These are phyloP conservation scores for Thaleichthys pacificus DNA, from an alignment of 2,797 vertebrate species.

Conservation along the genomic window DNA sequence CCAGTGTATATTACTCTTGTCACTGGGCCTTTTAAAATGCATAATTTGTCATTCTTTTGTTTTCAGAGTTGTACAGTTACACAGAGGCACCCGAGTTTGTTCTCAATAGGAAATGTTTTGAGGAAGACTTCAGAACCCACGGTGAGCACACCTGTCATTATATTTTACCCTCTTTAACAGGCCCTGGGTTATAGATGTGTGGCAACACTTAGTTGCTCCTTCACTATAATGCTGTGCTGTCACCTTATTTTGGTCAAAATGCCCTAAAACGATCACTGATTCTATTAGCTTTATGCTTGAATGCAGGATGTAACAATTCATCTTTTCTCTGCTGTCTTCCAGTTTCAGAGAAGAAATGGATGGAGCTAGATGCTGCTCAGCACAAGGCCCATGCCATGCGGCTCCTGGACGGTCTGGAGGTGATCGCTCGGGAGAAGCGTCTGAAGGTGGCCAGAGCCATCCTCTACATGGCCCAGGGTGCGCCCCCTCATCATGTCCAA, in stretches of 20 bases:
- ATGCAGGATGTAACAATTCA: neutral
- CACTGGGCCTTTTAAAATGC: neutral
- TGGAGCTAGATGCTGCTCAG: slow-evolving; percentile 83
- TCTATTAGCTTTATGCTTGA: too few relatives aligned
- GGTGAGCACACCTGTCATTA: slow-evolving; percentile 65
- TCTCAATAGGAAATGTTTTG: slow-evolving; percentile 94
- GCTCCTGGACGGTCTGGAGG: slow-evolving; percentile 90
- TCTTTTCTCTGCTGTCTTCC: slow-evolving; percentile 24
- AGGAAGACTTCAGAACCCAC: slow-evolving; percentile 91
- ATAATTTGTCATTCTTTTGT: neutral
- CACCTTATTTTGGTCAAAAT: too few relatives aligned
- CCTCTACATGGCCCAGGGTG: slow-evolving; percentile 96
- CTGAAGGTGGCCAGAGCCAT: slow-evolving; percentile 90
- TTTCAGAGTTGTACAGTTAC: slow-evolving; percentile 94
- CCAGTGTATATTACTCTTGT: neutral
- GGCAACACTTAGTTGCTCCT: too few relatives aligned
- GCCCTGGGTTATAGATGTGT: neutral
- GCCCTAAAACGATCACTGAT: too few relatives aligned
- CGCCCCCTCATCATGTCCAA: neutral
- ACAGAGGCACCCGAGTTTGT: slow-evolving; percentile 95
- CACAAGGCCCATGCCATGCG: slow-evolving; percentile 94
- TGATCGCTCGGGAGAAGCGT: slow-evolving; percentile 88
- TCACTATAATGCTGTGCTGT: too few relatives aligned
- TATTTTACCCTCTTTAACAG: neutral
- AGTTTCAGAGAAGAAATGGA: slow-evolving; percentile 92